Base-by-base conservation (phyloP, 2,113 vertebrate species). In the Clarias batrachus region DNA sequence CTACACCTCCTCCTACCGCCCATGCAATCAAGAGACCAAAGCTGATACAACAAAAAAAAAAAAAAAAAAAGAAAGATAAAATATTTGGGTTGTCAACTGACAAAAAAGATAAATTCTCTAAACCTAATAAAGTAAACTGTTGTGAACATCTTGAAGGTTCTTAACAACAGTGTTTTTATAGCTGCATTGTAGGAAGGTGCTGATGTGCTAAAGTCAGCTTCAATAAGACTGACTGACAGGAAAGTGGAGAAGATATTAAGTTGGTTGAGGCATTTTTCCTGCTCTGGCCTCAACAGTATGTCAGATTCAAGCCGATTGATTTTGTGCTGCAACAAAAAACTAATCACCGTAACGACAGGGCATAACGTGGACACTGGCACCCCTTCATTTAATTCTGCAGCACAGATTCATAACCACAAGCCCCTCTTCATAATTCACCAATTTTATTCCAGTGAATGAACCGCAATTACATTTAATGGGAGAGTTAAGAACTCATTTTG, bases 401-500 rank as follows among this genome's bases (percentile, higher is more conserved):
- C 76, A 60, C 60, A 74, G 56, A 84, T 84, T 84, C 81, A 74
- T 84, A 83, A 89, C 88, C 85, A 84, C 81, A 74, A 77, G 74
- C 73, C 59, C 68, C 56, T 86, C 82, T 85, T 89, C 78, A 84
- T 89, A 71, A 94, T 93, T 94, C 88, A 91, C 94, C 92, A 7
- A 91, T 92, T 94, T 94, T 92, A 93, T 92, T 93, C 94, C 92
- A 85, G 91, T 92, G 93, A 93, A 94, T 88, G 88, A 94, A 94
- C 93, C 93, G 91, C 91, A 95, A 95, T 96, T 96, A 95, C 93
- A 94, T 95, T 96, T 96, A 95, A 94, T 95, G 91, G 91, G 88
- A 89, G 94, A 93, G 93, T 92, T 96, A 95, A 96, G 94, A 94
- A 95, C 93, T 95, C 93, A 94, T 83, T 94, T 94, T 94, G 90